Percentiles rank a stretch among this genome's conserved stretches.
These are phyloP conservation scores for Nyleta sp. DNA, from an alignment of 2,888 invertebrate species.

Conservation along the genomic window DNA sequence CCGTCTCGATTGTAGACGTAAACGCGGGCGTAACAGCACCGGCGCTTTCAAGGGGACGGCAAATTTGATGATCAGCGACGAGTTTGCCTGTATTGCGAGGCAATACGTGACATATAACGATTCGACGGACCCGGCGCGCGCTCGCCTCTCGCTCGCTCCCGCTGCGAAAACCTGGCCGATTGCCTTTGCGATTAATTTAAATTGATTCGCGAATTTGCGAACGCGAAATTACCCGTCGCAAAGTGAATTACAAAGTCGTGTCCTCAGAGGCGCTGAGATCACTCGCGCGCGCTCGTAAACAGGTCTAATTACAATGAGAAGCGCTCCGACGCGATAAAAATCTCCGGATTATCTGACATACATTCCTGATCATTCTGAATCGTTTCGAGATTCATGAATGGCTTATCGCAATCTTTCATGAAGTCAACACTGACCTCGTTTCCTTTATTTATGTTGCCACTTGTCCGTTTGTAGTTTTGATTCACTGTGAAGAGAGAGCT, in stretches of 20 bases:
- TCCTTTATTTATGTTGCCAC: slow-evolving; percentile 18
- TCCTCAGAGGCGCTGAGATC: slow-evolving; percentile 7
- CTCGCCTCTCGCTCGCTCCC: slow-evolving; percentile 26
- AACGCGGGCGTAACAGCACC: slow-evolving; percentile 33
- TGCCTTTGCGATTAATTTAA: slow-evolving; percentile 26
- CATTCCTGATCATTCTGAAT: slow-evolving; percentile 27
- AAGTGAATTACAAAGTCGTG: slow-evolving; percentile 5
- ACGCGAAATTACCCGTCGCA: background rate
- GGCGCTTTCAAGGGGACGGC: slow-evolving; percentile 32
- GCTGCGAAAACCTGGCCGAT: too few relatives aligned
- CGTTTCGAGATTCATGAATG: slow-evolving; percentile 26
- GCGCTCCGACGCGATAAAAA: slow-evolving; percentile 18
- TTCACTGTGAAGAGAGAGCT: too few relatives aligned
- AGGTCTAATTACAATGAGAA: slow-evolving; percentile 14
- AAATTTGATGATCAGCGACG: slow-evolving; percentile 52
- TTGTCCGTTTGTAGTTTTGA: background rate
- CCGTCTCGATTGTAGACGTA: slow-evolving; percentile 26
- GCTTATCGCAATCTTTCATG: slow-evolving; percentile 28
- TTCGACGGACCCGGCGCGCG: slow-evolving; percentile 41
- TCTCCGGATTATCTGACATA: slow-evolving; percentile 29
- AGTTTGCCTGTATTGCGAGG: slow-evolving; percentile 44
- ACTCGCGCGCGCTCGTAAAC: background rate
- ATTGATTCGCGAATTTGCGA: slow-evolving; percentile 21
- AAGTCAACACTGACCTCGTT: slow-evolving; percentile 34
- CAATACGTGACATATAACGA: slow-evolving; percentile 63